A percentile compares a stretch with the other conserved stretches of the same genome.
Conservation (phyloP, 1,140 invertebrate species). For the Drosophila orosa region DNA sequence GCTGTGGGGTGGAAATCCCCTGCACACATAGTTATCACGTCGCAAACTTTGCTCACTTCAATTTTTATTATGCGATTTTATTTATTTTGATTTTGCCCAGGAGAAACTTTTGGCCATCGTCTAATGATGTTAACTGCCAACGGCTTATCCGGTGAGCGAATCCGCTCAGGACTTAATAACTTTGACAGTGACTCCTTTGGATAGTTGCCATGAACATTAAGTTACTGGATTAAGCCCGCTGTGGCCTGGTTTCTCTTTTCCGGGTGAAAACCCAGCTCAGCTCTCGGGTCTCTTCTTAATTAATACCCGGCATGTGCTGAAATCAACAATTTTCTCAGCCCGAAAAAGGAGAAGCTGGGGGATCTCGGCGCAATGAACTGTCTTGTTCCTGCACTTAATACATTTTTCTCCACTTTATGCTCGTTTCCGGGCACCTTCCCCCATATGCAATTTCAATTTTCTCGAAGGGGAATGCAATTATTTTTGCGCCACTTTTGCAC, state of each 20-base stretch:
- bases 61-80: constrained; percentile 82
- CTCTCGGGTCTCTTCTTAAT: constrained; percentile 53
- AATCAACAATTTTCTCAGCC: constrained; percentile 47
- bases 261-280: constrained; percentile 8
- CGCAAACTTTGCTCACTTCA: constrained; percentile 73
- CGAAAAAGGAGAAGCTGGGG: background rate
- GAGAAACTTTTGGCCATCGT: constrained; percentile 63
- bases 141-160: constrained; percentile 66
- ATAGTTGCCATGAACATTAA: constrained; percentile 36
- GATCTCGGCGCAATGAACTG: constrained; percentile 41
- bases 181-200: constrained; percentile 31
- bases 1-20: constrained; percentile 20
- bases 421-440: constrained; percentile 3
- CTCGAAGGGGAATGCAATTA: constrained; percentile 68
- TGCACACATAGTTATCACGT: constrained; percentile 72
- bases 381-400: constrained; percentile 32
- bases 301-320: constrained; percentile 62
- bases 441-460: constrained; percentile 55
- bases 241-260: constrained; percentile 19
- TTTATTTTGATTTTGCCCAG: constrained; percentile 72
- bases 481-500: constrained; percentile 65
- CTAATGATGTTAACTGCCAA: constrained; percentile 76
- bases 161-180: constrained; percentile 69
- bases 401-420: constrained; percentile 24
- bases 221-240: constrained; percentile 26